Evolutionary conservation across 1,140 invertebrate species (phyloP), one percentile per base, ranked within the genome.

Genomic region (Alviniconcha marisindica): DNA sequence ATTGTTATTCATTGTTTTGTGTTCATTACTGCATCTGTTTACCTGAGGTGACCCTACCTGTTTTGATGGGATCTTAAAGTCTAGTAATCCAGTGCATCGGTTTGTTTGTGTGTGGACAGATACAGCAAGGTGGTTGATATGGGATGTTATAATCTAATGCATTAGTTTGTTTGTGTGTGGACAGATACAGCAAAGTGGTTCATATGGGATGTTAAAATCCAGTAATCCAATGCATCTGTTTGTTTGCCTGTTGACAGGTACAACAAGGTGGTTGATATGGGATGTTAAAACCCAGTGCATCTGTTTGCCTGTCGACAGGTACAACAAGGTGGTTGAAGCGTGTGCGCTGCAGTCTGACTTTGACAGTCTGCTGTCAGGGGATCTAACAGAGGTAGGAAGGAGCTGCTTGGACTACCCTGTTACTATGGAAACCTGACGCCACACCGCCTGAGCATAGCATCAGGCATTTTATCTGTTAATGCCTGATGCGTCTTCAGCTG

Each of bases 301-400:
- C n/a, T 73, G 2, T 73, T 12, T 73, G 69, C 38, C 18, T 54
- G 77, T n/a, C 85, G 76, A 56, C 82, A 88, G 89, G 60, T 90
- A 90, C 81, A 74, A 82, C 15, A 63, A 42, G 38, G 86, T 90
- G 33, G 81, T 92, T 3, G 85, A 90, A 81, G 88, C 89, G 31
- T 93, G 93, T 78, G 88, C 90, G 40, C 83, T 94, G 18, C 87
- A 84, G 71, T 83, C 90, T 15, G 94, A 94, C 78, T 87, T 94
- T 31, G 94, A 95, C 66, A 94, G 95, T 77, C 93, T 96, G 40
- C 94, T 95, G 0, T 94, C 66, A 14, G 78, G 78, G 28, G 78
- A 80, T 80, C 40, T 69, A 24, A 80, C 78, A 28, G 78, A 80
- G 78, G 60, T 71, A 5, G n/a, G n/a, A n/a, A n/a, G n/a, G n/a